Evolutionary conservation across 1,140 invertebrate genomes (phyloP).

Genomic region (Drosophila takahashii): DNA sequence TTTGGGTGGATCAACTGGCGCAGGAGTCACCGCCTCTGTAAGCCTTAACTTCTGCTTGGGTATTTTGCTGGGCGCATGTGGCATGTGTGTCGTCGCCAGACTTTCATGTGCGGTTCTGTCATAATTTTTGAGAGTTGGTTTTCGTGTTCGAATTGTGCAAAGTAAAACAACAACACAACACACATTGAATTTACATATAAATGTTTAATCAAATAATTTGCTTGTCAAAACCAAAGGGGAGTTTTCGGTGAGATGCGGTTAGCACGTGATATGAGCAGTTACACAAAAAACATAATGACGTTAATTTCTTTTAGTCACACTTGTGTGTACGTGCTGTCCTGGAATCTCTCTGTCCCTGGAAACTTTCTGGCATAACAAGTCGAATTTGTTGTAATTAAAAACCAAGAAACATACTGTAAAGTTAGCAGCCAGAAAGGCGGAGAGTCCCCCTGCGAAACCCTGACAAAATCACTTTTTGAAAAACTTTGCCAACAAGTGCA

Average conservation of each 20-base stretch:
- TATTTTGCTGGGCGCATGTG: constrained; percentile 68
- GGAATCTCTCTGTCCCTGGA: background rate
- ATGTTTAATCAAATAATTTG: constrained; percentile 52
- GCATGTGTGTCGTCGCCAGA: constrained; percentile 51
- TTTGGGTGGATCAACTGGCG: constrained; percentile 58
- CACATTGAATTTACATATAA: constrained; percentile 26
- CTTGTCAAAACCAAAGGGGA: constrained; percentile 49
- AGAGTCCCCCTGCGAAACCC: constrained; percentile 21
- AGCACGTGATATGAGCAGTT: constrained; percentile 74
- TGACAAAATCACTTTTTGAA: constrained; percentile 79
- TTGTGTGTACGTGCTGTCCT: constrained; percentile 46
- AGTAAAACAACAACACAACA: constrained; percentile 58
- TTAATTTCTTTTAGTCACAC: constrained; percentile 77
- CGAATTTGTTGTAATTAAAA: constrained; percentile 82
- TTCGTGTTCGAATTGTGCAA: constrained; percentile 75
- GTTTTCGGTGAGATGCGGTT: constrained; percentile 65
- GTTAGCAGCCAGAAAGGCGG: constrained; percentile 31
- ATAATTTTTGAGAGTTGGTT: constrained; percentile 58
- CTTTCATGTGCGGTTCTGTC: constrained; percentile 70
- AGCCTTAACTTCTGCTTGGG: constrained; percentile 54
- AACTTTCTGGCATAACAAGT: constrained; percentile 77
- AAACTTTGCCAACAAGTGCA: constrained; percentile 81
- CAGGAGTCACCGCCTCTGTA: constrained; percentile 30
- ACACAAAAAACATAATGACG: constrained; percentile 67
- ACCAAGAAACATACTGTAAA: constrained; percentile 76